Evolutionary conservation across 2,113 vertebrate species (phyloP), one percentile per base, ranked within the genome.

Genomic region (Kryptolebias marmoratus): DNA sequence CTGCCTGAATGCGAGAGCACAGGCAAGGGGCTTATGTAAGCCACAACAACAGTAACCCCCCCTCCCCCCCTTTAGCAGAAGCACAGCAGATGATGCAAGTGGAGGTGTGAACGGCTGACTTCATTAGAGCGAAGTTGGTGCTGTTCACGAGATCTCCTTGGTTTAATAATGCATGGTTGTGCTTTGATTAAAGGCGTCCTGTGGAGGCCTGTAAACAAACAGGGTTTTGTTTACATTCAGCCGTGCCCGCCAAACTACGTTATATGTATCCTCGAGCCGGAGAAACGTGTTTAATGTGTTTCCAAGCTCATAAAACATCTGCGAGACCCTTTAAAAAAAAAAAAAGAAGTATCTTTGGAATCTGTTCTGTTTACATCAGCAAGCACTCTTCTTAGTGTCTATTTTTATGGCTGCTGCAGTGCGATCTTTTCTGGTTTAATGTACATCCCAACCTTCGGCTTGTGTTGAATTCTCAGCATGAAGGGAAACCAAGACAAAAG

Each of bases 171-270:
- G 66, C 48, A 67, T 54, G 18, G 58, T 2, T 9, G 0, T 59
- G 71, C 68, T 76, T 59, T 61, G 52, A 84, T 82, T 78, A 68
- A 73, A 72, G 64, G 62, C 72, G 74, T 87, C 84, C 58, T 13
- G 70, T 71, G 71, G 71, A 80, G 68, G 50, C 56, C 79, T 52
- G 52, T 59, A 68, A 84, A 71, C 48, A 75, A 80, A 73, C 36
- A 47, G 12, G 49, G 18, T 52, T 65, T 79, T 77, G 59, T 85
- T 85, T 68, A 61, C 67, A 52, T 68, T 68, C 53, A 63, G 16
- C 18, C 52, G 15, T 58, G 31, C 65, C 44, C 64, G 58, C n/a
- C 45, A 32, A 74, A 81, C 48, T 67, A 54, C 32, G 72, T 71
- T n/a, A 63, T 59, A 71, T 54, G 30, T 76, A 22, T 77, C 77